Conservation (phyloP, 2,888 invertebrate species). For the Auanema sp. region DNA sequence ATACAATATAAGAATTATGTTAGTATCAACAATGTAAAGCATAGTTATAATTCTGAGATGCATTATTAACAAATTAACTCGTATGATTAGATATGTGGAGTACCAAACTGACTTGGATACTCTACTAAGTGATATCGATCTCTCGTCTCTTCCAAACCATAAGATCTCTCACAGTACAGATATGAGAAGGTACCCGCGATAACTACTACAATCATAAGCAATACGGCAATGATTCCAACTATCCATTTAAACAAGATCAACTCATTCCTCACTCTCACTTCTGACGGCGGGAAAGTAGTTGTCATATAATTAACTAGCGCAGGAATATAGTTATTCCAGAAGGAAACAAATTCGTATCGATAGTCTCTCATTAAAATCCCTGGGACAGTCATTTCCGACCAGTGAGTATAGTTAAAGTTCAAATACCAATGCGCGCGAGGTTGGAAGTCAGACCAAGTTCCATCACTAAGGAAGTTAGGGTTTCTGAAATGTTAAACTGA, state of each 20-base stretch:
- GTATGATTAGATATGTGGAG: constrained; percentile 22
- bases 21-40: too few species aligned
- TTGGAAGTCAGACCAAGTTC: constrained; percentile 55
- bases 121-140: constrained; percentile 32
- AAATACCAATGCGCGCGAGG: constrained; percentile 62
- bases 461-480: constrained; percentile 58
- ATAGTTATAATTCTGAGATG: constrained; percentile 1
- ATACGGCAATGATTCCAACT: constrained; percentile 41
- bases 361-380: constrained; percentile 54
- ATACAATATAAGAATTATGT: too few species aligned
- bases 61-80: constrained; percentile 22
- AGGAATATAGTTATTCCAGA: constrained; percentile 63
- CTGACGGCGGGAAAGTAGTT: constrained; percentile 62
- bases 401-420: constrained; percentile 59
- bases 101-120: constrained; percentile 16
- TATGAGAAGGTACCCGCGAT: constrained; percentile 49
- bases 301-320: constrained; percentile 63
- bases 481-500: constrained; percentile 36
- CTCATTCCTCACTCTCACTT: constrained; percentile 50
- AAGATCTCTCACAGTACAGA: constrained; percentile 25
- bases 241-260: constrained; percentile 48
- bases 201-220: constrained; percentile 47
- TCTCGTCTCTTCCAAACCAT: constrained; percentile 14
- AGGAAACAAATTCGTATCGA: constrained; percentile 53
- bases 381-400: constrained; percentile 34